Evolutionary conservation across 2,797 vertebrate genomes (phyloP), one percentile per base, ranked within the genome.

Genomic region (Sebastolobus alascanus): DNA sequence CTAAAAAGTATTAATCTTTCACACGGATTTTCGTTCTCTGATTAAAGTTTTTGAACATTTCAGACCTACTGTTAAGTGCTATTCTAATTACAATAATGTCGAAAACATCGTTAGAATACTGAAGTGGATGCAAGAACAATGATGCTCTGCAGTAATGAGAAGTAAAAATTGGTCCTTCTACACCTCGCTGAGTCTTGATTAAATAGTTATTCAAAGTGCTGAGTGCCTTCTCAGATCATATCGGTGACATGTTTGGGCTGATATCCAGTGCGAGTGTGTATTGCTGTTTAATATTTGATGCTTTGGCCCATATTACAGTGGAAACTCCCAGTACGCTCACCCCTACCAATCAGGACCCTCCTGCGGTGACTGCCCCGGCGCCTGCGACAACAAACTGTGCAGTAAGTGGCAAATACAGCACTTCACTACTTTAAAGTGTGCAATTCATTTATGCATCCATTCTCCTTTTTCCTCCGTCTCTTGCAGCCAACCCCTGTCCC

Each of bases 361-460:
- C 52, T 97, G 97, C 40, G 89, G 73, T 13, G 93, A 94, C 22
- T 97, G 96, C 22, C 93, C 93, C 20, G n/a, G 16, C 0, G 46
- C 84, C 61, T 97, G 96, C 76, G 91, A 96, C 0, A 80, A 94
- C 0, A 93, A 94, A 61, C 84, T 97, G 38, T 97, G 80, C 86
- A 95, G 93, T 95, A 84, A 87, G 93, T 94, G 6, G 18, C 25
- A 25, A 50, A 69, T 20, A 31, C 46, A 13, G 50, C 40, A 55
- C 9, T 67, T 29, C 6, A 66, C 58, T 16, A 16, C 29, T 5
- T 31, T 13, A 31, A 33, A 16, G 29, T 29, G 27, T 58, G 55
- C n/a, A n/a, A n/a, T n/a, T n/a, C n/a, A 27, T 55, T 25, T 2
- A 55, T 13, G 31, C 13, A 16, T 65, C 13, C 37, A 6, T 9